These are phyloP conservation scores for Sarcophaga peregrina DNA, from an alignment of 1,140 invertebrate genomes.

Conservation along the genomic window DNA sequence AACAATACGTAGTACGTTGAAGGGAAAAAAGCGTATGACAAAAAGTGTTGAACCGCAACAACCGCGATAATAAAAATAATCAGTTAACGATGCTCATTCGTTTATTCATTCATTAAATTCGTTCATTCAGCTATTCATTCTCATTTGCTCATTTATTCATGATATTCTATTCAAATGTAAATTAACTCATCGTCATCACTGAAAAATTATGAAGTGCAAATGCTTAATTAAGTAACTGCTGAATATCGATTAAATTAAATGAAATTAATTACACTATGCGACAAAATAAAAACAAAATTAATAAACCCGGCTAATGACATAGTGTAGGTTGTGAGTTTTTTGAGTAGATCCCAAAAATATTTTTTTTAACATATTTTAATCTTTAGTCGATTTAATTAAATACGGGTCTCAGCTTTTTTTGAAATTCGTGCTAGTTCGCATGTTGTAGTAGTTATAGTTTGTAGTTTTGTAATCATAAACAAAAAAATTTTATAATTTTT, in stretches of 20 bases:
- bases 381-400: too few relatives aligned
- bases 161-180: constrained; percentile 36
- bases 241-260: background rate
- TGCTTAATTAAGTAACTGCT: too few relatives aligned
- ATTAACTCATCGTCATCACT: constrained; percentile 1
- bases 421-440: too few relatives aligned
- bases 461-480: too few relatives aligned
- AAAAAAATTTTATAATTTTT: too few relatives aligned
- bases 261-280: background rate
- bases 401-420: too few relatives aligned
- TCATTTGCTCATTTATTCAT: constrained; percentile 26
- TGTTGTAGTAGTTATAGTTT: too few relatives aligned
- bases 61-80: constrained; percentile 39
- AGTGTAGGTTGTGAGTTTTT: too few relatives aligned
- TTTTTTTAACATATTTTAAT: too few relatives aligned
- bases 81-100: constrained; percentile 31
- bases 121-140: constrained; percentile 13
- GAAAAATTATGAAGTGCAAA: constrained; percentile 7
- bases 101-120: constrained; percentile 30
- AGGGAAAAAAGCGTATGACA: background rate
- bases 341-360: too few relatives aligned
- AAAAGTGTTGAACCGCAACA: constrained; percentile 35
- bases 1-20: background rate
- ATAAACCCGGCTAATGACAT: too few relatives aligned
- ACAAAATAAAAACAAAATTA: too few relatives aligned